These are phyloP conservation scores for Nephrotoma appendiculata DNA, from an alignment of 2,888 invertebrate genomes.

Conservation along the genomic window DNA sequence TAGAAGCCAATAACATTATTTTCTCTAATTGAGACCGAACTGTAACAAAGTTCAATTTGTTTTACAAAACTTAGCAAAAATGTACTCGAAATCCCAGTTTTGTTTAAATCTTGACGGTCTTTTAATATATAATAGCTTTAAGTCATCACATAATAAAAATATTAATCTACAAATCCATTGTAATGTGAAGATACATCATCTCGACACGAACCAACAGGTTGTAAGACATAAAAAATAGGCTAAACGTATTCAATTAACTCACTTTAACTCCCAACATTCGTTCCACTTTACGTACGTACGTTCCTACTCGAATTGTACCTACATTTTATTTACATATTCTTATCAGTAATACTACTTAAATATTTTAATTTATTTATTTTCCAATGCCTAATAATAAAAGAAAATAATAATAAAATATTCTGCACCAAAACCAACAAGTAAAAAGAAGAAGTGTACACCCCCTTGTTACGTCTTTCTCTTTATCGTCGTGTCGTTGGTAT, in stretches of 20 bases:
- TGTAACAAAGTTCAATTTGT: no score
- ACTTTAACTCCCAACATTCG: neutral
- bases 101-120: no score
- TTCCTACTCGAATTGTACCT: neutral
- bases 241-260: no score
- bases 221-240: neutral
- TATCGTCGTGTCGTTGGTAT: neutral
- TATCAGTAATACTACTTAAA: neutral
- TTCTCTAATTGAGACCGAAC: no score
- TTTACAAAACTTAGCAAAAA: no score
- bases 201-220: neutral
- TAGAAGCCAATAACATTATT: no score
- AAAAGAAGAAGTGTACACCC: neutral
- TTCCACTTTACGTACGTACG: neutral
- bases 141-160: neutral
- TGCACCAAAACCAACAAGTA: neutral
- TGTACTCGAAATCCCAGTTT: no score
- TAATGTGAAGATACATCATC: neutral
- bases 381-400: neutral
- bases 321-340: neutral
- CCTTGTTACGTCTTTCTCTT: neutral
- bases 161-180: neutral
- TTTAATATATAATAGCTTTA: neutral
- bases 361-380: neutral
- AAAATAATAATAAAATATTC: neutral